Base-by-base conservation (phyloP, 2,113 vertebrate species). In the Melozone crissalis region DNA sequence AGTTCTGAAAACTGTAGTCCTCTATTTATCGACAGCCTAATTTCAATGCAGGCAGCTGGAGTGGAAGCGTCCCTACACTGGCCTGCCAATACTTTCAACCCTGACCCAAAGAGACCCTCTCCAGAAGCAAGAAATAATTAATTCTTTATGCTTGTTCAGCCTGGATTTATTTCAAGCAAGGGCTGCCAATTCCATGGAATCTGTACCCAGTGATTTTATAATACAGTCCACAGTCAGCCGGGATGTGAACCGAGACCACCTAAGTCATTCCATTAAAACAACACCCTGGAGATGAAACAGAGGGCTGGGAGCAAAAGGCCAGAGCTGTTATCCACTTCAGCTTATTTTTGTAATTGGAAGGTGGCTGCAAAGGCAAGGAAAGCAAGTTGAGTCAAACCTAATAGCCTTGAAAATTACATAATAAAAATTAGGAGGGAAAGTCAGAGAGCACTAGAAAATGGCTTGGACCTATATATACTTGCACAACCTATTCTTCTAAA, bases 111-210 rank as follows among this genome's bases (percentile, higher is more conserved):
- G 94, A 94, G 91, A 97, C 96, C 96, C 95, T 95, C 97, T 92
- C 95, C 59, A 97, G 94, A 81, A 96, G 95, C 90, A 95, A 95
- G 72, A 95, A 95, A 97, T 96, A 97, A 97, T 96, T 96, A 87
- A 93, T 95, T 92, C 96, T 96, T 97, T 97, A 97, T 98, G 96
- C 81, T 66, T 83, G 55, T 93, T 94, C 66, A 9, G 77, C 68
- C 93, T 95, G 90, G 85, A 80, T 94, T 88, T 93, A 89, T 97
- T 94, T 97, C 95, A 96, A 72, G 90, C 72, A 69, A 79, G 81
- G 94, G 63, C 74, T 92, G 96, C 96, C 93, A 97, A 85, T 77
- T 97, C 73, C 84, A 91, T 20, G 35, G 93, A 93, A 89, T 90
- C 74, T 73, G 90, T 96, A 73, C 84, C 78, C 78, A 92, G 90